phyloP scores from a whole-genome alignment of 2,888 invertebrate genomes.

The Volucella bombylans region DNA sequence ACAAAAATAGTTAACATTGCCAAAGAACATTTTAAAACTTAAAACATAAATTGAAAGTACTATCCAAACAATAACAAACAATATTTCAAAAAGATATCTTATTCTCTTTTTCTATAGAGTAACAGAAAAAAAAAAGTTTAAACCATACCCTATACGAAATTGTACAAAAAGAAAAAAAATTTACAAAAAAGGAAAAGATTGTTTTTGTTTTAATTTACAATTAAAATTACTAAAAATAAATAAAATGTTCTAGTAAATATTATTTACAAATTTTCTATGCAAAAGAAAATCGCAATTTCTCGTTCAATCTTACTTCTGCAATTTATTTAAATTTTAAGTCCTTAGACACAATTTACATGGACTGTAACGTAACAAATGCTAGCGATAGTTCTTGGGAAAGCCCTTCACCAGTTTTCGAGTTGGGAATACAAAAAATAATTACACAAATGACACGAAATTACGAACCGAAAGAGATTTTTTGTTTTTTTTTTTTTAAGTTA shows the following conservation, averaged over 20 bases:
- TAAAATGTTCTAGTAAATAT: constrained; percentile 52
- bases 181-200: constrained; percentile 32
- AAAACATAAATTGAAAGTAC: no score
- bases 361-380: constrained; percentile 64
- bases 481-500: neutral
- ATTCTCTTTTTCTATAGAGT: neutral
- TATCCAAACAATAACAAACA: constrained; percentile 43
- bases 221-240: constrained; percentile 37
- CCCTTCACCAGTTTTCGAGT: constrained; percentile 61
- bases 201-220: constrained; percentile 26
- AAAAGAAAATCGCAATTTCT: constrained; percentile 62
- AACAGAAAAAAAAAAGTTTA: constrained; percentile 1
- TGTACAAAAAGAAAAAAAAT: no score
- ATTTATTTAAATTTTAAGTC: constrained; percentile 46
- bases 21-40: no score
- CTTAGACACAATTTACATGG: constrained; percentile 53
- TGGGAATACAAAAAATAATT: constrained; percentile 20
- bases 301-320: constrained; percentile 52
- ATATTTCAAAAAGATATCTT: neutral
- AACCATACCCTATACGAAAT: neutral
- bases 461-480: constrained; percentile 16
- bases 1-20: no score
- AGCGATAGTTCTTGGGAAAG: constrained; percentile 63
- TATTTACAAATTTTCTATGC: constrained; percentile 61
- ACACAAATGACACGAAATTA: constrained; percentile 54